Evolutionary conservation across 2,113 vertebrate species (phyloP).

Genomic region (Onychostruthus taczanowskii): DNA sequence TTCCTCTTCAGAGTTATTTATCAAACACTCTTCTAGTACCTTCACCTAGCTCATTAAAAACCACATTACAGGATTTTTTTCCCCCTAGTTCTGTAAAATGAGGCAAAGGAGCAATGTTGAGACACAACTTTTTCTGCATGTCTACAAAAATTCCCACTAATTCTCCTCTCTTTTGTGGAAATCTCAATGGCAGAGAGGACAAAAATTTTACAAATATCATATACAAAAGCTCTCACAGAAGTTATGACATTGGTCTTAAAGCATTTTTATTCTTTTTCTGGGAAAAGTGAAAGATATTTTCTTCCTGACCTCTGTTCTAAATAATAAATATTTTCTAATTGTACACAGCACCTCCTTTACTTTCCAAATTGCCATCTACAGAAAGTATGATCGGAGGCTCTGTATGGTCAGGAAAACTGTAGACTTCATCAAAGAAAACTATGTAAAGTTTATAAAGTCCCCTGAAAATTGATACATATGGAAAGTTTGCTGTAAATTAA

Average conservation of each 20-base stretch:
- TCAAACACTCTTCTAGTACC: background rate
- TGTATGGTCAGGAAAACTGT: background rate
- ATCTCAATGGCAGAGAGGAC: background rate
- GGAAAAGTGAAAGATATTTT: background rate
- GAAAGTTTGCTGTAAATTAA: conserved; percentile 5
- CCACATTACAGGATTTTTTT: background rate
- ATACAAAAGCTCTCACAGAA: background rate
- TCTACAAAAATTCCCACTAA: background rate
- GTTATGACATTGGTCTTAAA: background rate
- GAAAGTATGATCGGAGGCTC: background rate
- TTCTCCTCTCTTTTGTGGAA: accelerated
- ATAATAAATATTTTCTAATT: background rate
- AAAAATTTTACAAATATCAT: background rate
- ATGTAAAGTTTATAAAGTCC: background rate
- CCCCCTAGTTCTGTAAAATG: background rate
- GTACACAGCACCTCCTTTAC: background rate
- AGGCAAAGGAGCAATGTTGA: background rate
- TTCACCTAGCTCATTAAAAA: background rate
- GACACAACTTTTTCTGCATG: background rate
- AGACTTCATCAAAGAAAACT: background rate
- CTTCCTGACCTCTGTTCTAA: background rate
- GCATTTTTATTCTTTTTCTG: background rate
- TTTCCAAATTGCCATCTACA: background rate
- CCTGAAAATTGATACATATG: background rate
- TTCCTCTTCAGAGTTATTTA: background rate